Base-by-base conservation (phyloP, 2,113 vertebrate genomes). In the Nibea coibor region DNA sequence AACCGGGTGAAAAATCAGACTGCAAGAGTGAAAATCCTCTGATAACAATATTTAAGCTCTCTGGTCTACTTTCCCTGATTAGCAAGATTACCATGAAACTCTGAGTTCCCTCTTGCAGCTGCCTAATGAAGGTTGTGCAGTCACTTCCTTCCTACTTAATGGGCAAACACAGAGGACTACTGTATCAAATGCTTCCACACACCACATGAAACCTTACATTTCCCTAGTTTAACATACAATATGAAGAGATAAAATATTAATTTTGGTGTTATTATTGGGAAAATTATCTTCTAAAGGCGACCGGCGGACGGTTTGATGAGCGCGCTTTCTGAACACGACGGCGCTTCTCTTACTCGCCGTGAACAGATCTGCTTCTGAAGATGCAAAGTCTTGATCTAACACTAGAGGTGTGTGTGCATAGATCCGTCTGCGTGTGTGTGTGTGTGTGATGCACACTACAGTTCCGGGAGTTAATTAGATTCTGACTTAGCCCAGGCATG, bases 391-490 rank as follows among this genome's bases (percentile, higher is more conserved):
- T 63, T 75, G n/a, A 78, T 78, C 63, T 63, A 72, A 56, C 22
- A 22, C 43, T n/a, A 47, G 59, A 12, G 1, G 67, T 63, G 1
- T 22, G 1, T 22, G 68, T 68, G 47, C 28, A 63, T 47, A 15
- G 66, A 72, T 67, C 19, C 4, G 54, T 67, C 24, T 70, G 66
- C 64, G 63, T 56, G 61, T 64, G 66, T 56, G 61, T 28, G 35
- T 70, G 63, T 56, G 61, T 28, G 42, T 77, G 75, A 75, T 26
- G 16, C 81, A 20, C 51, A 10, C 78, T 0, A 48, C 51, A 50
- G 43, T 78, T 82, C 63, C 72, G 63, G 62, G 59, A 85, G 58
- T 81, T 90, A 87, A 92, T 89, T 87, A 82, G 75, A 81, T 85
- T 87, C 74, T 9, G 68, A 84, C 74, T 82, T 72, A 67, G 61